Evolutionary conservation across 2,113 vertebrate species (phyloP).

Genomic region (Sturnus vulgaris): DNA sequence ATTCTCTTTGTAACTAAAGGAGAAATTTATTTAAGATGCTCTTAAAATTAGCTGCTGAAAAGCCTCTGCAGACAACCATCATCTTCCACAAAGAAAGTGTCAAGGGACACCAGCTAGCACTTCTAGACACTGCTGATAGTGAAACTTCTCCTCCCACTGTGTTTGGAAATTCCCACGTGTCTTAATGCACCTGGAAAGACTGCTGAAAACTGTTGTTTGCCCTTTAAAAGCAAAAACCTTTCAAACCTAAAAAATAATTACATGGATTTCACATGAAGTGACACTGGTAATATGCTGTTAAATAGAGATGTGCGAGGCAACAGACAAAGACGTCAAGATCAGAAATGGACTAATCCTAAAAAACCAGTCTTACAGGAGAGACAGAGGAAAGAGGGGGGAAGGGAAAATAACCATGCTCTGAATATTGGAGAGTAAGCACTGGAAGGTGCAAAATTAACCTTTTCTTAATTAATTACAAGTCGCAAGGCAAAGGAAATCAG

Average conservation of each 20-base stretch:
- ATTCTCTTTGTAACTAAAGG: neutral
- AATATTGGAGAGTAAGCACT: neutral
- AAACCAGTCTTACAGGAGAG: neutral
- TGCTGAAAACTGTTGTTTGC: neutral
- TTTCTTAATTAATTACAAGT: neutral
- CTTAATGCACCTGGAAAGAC: neutral
- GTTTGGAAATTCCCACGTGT: neutral
- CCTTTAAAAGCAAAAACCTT: constrained; percentile 25
- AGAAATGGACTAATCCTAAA: neutral
- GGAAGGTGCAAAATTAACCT: neutral
- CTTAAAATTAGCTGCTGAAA: neutral
- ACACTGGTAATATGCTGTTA: neutral
- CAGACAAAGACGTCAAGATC: neutral
- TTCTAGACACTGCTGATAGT: neutral
- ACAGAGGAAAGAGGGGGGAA: neutral
- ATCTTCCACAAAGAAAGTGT: neutral
- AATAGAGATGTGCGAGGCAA: neutral
- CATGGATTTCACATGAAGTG: neutral
- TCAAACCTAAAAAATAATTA: constrained; percentile 15
- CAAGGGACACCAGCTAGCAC: neutral
- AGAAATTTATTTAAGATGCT: neutral
- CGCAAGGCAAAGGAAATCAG: neutral
- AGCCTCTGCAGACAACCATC: neutral
- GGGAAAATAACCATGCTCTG: neutral
- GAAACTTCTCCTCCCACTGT: neutral